Conservation (phyloP, 1,140 invertebrate species). For the Drosophila tropicalis region DNA sequence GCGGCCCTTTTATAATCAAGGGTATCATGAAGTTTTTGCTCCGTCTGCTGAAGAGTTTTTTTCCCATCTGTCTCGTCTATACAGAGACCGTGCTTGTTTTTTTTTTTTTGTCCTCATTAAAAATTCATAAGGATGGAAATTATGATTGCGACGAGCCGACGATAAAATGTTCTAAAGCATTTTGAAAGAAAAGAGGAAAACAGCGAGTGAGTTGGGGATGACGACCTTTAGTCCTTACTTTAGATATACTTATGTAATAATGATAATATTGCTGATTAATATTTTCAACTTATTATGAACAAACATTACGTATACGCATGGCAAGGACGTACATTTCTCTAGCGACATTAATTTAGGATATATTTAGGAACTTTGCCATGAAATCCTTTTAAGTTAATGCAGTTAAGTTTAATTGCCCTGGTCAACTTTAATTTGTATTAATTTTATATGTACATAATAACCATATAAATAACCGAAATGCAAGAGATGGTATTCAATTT, state of each 20-base stretch:
- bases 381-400: background rate
- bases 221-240: conserved; percentile 14
- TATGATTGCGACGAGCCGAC: conserved; percentile 77
- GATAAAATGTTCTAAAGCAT: conserved; percentile 68
- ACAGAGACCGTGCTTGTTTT: conserved; percentile 8
- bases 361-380: too few relatives aligned
- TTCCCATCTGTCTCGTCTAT: conserved; percentile 27
- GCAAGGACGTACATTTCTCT: background rate
- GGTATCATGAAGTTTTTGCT: background rate
- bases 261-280: conserved; percentile 52
- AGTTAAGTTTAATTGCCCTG: conserved; percentile 45
- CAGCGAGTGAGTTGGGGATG: conserved; percentile 1
- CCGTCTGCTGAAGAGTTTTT: conserved; percentile 2
- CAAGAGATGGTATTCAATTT: conserved; percentile 4
- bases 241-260: conserved; percentile 43
- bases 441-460: conserved; percentile 28
- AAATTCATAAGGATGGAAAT: conserved; percentile 80
- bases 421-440: conserved; percentile 57
- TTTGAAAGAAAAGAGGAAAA: conserved; percentile 38
- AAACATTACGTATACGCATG: conserved; percentile 49
- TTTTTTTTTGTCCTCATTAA: conserved; percentile 70
- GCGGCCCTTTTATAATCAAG: background rate
- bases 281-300: too few relatives aligned
- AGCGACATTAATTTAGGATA: too few relatives aligned
- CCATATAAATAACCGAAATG: background rate